These are phyloP conservation scores for Anoura caudifer DNA, from an alignment of 2,113 vertebrate species.

Conservation along the genomic window DNA sequence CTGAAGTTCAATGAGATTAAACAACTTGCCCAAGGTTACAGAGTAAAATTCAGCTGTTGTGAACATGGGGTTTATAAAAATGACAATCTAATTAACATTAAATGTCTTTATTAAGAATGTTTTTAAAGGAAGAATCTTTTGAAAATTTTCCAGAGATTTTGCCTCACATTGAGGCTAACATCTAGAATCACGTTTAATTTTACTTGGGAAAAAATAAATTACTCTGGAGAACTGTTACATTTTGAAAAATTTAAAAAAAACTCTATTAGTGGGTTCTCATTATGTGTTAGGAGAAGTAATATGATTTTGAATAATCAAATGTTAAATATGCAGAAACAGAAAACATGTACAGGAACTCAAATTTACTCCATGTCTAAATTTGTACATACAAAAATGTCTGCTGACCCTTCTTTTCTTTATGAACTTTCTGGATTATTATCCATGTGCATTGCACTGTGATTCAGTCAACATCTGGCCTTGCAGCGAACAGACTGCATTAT, in stretches of 20 bases:
- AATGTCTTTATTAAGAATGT: conserved; percentile 10
- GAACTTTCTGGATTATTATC: neutral
- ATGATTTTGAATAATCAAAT: conserved; percentile 36
- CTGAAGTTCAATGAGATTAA: neutral
- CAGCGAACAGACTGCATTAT: neutral
- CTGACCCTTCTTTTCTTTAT: neutral
- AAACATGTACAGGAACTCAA: conserved; percentile 16
- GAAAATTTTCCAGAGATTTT: conserved; percentile 22
- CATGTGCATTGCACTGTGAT: neutral
- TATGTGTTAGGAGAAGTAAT: neutral
- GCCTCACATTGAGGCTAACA: neutral
- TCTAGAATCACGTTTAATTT: neutral
- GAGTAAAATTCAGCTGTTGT: neutral
- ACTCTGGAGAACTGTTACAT: neutral
- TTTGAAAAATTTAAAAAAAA: neutral
- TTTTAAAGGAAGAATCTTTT: neutral
- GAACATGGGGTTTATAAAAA: neutral
- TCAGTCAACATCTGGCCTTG: neutral
- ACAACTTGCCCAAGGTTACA: neutral
- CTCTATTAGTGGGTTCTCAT: neutral
- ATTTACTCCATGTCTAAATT: neutral
- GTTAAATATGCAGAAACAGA: neutral
- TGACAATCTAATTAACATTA: neutral
- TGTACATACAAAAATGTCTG: neutral
- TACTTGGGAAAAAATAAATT: conserved; percentile 26